These are phyloP conservation scores for Gallinago media DNA, from an alignment of 2,113 vertebrate species.

Conservation along the genomic window DNA sequence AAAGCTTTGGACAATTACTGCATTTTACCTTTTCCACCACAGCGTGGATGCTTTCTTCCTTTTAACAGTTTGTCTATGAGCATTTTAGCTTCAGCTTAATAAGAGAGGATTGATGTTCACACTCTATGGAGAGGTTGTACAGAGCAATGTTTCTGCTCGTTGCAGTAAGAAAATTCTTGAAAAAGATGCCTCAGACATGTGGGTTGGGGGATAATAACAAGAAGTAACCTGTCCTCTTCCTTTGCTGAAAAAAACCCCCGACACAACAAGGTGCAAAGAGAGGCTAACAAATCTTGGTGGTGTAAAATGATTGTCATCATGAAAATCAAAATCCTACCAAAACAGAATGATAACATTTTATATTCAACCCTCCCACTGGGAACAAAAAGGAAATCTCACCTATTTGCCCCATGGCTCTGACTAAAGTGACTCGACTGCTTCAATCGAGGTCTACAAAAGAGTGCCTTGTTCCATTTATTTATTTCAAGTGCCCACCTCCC, in stretches of 20 bases:
- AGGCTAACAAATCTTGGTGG: background rate
- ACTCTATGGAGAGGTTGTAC: slow-evolving; percentile 24
- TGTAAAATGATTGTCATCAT: background rate
- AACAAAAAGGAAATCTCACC: slow-evolving; percentile 36
- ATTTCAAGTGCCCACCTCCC: slow-evolving; percentile 36
- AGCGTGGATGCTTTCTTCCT: slow-evolving; percentile 48
- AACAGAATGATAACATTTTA: background rate
- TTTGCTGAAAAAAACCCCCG: background rate
- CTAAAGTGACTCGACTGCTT: background rate
- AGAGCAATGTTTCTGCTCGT: slow-evolving; percentile 25
- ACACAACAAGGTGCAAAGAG: background rate
- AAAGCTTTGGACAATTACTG: slow-evolving; percentile 68
- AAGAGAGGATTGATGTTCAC: slow-evolving; percentile 53
- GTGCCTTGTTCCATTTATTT: background rate
- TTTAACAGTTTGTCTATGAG: slow-evolving; percentile 50
- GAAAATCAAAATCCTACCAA: background rate
- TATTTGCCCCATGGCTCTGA: slow-evolving; percentile 7
- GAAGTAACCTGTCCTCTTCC: background rate
- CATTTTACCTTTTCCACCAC: slow-evolving; percentile 47
- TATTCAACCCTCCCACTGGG: slow-evolving; percentile 1
- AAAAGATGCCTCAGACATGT: slow-evolving; percentile 22
- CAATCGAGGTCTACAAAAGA: background rate
- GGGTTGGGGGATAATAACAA: background rate
- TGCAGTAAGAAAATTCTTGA: slow-evolving; percentile 25
- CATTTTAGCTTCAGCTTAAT: slow-evolving; percentile 62